Evolutionary conservation across 1,140 invertebrate species (phyloP), one percentile per base, ranked within the genome.

Genomic region (Magallana ariakensis): DNA sequence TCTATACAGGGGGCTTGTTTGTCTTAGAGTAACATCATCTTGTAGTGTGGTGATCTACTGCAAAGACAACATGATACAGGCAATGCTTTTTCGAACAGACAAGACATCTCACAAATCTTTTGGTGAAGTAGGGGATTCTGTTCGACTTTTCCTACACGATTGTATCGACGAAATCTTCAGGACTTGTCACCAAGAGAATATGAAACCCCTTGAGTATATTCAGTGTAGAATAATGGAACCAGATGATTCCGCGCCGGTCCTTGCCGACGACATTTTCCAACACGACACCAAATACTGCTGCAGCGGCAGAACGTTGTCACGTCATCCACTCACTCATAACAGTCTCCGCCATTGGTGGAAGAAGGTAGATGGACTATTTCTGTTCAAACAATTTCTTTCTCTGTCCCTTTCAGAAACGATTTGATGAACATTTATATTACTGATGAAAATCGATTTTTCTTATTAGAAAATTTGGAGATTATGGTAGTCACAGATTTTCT

Each of bases 251-350:
- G 5, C 11, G 19, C 19, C 19, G n/a, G 19, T 66, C 22, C 62
- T 66, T 66, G 62, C 62, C 6, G 62, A 66, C 11, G 62, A 66
- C 19, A 66, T 66, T 22, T 66, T 66, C 11, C 62, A 66, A 66
- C 62, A 66, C 7, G 62, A 22, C 10, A 66, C n/a, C 7, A 16
- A 19, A 66, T 66, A 66, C 62, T 66, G 62, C 62, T 66, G 62
- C n/a, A 19, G 62, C 62, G 10, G 26, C 26, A 22, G 11, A 66
- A 66, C 62, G 19, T 22, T 66, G 19, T 66, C 62, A 5, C 62
- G n/a, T 66, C 62, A 66, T 66, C 62, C 62, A 22, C n/a, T 66
- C n/a, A 66, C 62, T n/a, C n/a, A 66, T 22, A n/a, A 66, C n/a
- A 66, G 26, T 22, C 62, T 66, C 10, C 62, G 62, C 2, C 62